phyloP scores from a whole-genome alignment of 2,113 vertebrate genomes.

The Loxodonta africana region DNA sequence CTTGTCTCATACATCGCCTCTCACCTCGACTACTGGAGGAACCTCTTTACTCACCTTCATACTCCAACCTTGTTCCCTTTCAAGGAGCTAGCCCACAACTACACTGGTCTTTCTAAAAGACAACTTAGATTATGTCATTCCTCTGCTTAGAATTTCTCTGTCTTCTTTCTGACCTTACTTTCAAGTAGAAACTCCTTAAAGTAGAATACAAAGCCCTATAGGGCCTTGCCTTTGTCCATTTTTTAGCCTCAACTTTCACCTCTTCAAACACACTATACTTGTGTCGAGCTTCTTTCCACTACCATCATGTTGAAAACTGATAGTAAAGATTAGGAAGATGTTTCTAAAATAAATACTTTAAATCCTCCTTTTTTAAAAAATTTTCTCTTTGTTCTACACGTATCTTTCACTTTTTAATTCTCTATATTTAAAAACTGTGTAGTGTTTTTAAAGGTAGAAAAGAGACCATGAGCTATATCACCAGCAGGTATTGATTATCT shows the following conservation, averaged over 20 bases:
- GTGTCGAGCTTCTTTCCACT: background rate
- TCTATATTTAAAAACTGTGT: background rate
- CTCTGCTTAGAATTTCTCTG: constrained; percentile 5
- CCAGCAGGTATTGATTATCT: constrained; percentile 50
- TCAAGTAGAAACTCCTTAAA: constrained; percentile 33
- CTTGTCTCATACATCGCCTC: background rate
- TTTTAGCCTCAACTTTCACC: constrained; percentile 1
- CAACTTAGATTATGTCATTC: background rate
- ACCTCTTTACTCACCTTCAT: background rate
- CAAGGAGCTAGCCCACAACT: background rate
- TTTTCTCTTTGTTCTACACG: background rate
- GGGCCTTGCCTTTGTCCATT: background rate
- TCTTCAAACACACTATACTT: background rate
- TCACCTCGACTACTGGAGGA: background rate
- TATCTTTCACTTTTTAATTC: constrained; percentile 46
- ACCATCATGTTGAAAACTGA: background rate
- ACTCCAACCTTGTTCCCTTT: background rate
- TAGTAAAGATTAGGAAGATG: background rate
- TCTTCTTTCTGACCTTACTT: constrained; percentile 11
- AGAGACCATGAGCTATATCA: background rate
- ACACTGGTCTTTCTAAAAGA: constrained; percentile 27
- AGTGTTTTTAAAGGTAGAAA: constrained; percentile 44
- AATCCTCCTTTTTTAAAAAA: background rate
- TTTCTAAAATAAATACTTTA: constrained; percentile 53
- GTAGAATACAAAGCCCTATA: background rate